Evolutionary conservation across 2,888 invertebrate species (phyloP).

Genomic region (Trypoxylon attenuatum): DNA sequence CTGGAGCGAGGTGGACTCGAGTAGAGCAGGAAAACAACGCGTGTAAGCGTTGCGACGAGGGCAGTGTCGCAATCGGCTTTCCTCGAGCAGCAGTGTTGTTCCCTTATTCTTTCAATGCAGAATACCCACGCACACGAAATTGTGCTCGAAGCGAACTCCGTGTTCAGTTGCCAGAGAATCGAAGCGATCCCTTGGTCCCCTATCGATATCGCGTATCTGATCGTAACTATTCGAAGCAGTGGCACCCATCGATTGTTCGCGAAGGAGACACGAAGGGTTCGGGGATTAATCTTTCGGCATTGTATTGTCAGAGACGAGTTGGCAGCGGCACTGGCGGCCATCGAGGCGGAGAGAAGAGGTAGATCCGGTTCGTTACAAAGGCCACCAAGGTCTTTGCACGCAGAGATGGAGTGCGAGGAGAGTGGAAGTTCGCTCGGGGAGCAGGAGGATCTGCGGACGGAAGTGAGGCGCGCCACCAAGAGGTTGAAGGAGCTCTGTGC

Average conservation of each 20-base stretch:
- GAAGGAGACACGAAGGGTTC: neutral
- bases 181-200: too few species aligned
- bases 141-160: too few species aligned
- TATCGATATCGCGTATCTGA: too few species aligned
- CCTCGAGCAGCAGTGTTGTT: too few species aligned
- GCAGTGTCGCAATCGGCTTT: too few species aligned
- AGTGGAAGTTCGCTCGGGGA: slow-evolving; percentile 77
- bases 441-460: slow-evolving; percentile 75
- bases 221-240: too few species aligned
- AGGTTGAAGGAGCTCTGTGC: slow-evolving; percentile 84
- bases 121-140: too few species aligned
- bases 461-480: slow-evolving; percentile 77
- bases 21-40: too few species aligned
- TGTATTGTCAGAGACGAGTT: slow-evolving; percentile 64
- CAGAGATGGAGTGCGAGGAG: slow-evolving; percentile 91
- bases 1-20: too few species aligned
- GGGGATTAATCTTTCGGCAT: neutral
- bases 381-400: slow-evolving; percentile 85
- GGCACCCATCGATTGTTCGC: neutral
- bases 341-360: slow-evolving; percentile 73
- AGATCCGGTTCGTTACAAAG: slow-evolving; percentile 69
- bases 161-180: too few species aligned
- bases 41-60: too few species aligned
- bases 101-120: too few species aligned
- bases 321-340: slow-evolving; percentile 70